phyloP scores from a whole-genome alignment of 2,888 invertebrate genomes.

The Podabrus alpinus region DNA sequence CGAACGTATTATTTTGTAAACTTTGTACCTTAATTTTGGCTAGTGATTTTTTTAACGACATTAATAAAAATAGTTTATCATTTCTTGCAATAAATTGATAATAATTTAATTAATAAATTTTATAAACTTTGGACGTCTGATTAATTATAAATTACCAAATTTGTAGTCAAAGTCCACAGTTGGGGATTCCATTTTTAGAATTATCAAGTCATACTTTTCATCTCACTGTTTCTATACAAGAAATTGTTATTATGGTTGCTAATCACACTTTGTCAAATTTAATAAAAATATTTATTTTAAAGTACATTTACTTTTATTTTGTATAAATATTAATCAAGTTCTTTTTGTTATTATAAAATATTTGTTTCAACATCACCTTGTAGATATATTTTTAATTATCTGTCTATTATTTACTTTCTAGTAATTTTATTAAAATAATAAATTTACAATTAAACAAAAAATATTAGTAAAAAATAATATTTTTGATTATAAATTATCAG shows the following conservation, averaged over 20 bases:
- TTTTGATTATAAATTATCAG: too few species aligned
- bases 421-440: background rate
- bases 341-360: background rate
- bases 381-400: background rate
- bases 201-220: background rate
- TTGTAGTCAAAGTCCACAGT: background rate
- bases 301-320: background rate
- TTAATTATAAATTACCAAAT: background rate
- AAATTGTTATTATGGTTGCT: background rate
- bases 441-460: background rate
- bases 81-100: background rate
- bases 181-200: slow-evolving; percentile 1
- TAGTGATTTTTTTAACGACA: background rate
- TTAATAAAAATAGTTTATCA: background rate
- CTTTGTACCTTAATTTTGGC: background rate
- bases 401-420: background rate
- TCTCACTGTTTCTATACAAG: background rate
- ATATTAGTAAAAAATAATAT: too few species aligned
- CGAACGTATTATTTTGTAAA: background rate
- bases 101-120: background rate
- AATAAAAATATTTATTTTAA: background rate
- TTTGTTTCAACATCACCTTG: background rate
- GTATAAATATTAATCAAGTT: background rate
- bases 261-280: background rate
- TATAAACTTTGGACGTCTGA: background rate